These are phyloP conservation scores for Aldrovandia affinis DNA, from an alignment of 2,797 vertebrate species.

Conservation along the genomic window DNA sequence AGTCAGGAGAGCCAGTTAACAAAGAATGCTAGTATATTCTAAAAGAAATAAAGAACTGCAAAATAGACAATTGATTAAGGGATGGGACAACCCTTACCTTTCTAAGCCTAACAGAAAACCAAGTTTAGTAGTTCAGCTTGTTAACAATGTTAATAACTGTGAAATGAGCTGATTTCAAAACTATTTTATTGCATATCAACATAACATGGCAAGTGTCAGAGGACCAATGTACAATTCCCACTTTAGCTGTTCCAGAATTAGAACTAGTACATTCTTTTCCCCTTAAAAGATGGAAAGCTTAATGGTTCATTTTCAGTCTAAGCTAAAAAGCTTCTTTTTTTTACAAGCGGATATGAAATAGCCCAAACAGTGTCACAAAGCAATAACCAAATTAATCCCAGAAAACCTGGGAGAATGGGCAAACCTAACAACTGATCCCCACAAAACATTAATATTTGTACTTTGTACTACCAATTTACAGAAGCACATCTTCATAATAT, in stretches of 20 bases:
- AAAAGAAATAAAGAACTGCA: background rate
- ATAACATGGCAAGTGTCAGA: background rate
- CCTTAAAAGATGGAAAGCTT: background rate
- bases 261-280: background rate
- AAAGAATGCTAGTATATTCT: background rate
- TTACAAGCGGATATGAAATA: background rate
- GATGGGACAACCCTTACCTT: background rate
- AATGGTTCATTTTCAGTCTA: background rate
- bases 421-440: background rate
- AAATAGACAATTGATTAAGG: background rate
- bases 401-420: background rate
- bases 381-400: background rate
- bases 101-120: background rate
- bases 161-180: background rate
- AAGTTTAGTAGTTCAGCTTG: background rate
- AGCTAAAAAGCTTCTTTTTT: background rate
- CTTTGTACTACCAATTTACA: conserved; percentile 1
- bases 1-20: background rate
- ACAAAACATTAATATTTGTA: background rate
- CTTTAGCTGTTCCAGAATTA: background rate
- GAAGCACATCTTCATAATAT: background rate
- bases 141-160: background rate
- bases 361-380: background rate
- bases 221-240: background rate
- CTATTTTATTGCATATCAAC: background rate